A percentile compares a stretch with the other conserved stretches of the same genome.
These are phyloP conservation scores for Rapana venosa DNA, from an alignment of 2,888 invertebrate species.

Conservation along the genomic window DNA sequence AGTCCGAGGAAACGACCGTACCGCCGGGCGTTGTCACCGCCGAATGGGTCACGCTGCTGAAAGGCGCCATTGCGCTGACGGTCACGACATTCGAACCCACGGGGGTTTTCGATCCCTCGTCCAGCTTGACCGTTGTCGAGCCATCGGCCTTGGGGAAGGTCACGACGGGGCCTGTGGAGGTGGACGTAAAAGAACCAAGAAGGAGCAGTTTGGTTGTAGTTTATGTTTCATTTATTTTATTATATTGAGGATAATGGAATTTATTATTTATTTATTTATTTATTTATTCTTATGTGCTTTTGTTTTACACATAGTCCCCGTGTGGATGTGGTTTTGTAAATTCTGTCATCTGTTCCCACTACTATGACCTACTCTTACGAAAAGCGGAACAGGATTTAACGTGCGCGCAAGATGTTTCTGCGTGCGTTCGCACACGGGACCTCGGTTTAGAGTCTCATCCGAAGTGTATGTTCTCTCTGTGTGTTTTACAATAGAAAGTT, in stretches of 20 bases:
- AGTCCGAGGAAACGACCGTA: background rate
- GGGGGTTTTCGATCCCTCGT: background rate
- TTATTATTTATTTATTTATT: too few species aligned
- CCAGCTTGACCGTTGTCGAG: background rate
- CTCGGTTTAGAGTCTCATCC: background rate
- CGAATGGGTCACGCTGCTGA: background rate
- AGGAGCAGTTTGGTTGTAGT: background rate
- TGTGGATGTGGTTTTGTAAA: too few species aligned
- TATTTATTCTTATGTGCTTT: background rate
- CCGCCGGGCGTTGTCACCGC: background rate
- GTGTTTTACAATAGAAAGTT: too few species aligned
- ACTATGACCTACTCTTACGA: too few species aligned
- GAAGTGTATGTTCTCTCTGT: too few species aligned
- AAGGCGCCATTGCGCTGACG: background rate
- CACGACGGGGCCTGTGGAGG: background rate
- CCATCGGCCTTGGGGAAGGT: conserved; percentile 19
- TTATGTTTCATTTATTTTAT: background rate
- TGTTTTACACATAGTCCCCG: background rate
- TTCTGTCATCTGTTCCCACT: too few species aligned
- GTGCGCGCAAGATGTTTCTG: too few species aligned
- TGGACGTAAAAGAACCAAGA: background rate
- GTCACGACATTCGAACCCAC: background rate
- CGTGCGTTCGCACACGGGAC: too few species aligned
- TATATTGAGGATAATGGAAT: background rate
- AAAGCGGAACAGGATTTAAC: too few species aligned